These are phyloP conservation scores for Artibeus jamaicensis DNA, from an alignment of 2,797 vertebrate species.

Conservation along the genomic window DNA sequence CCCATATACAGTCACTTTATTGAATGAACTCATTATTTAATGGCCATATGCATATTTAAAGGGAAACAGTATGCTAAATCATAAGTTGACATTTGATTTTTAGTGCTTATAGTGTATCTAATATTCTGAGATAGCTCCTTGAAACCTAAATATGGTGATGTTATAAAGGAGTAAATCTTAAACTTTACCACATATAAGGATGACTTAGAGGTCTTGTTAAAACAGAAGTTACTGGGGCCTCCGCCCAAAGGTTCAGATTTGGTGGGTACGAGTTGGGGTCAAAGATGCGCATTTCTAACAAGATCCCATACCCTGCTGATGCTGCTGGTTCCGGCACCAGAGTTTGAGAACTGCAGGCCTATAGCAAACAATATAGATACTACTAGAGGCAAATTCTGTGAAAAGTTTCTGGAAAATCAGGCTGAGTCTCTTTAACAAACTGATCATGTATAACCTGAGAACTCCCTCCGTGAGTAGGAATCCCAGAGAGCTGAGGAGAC, in stretches of 20 bases:
- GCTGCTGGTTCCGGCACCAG: background rate
- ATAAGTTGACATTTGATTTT: background rate
- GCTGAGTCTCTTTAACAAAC: background rate
- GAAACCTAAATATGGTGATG: background rate
- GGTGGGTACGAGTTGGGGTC: background rate
- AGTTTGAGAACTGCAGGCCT: background rate
- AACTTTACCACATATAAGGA: background rate
- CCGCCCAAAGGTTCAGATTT: background rate
- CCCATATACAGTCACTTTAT: background rate
- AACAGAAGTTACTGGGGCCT: background rate
- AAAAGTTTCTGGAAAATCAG: background rate
- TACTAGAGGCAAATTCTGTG: background rate
- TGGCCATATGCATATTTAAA: background rate
- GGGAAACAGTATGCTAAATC: background rate
- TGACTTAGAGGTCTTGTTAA: background rate
- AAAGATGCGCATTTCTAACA: background rate
- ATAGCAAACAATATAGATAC: background rate
- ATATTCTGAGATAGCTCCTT: background rate
- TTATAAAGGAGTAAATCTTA: background rate
- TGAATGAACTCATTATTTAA: background rate
- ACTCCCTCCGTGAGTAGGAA: background rate
- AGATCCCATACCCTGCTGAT: background rate
- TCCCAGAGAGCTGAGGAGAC: background rate
- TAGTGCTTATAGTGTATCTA: background rate
- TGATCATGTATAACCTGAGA: background rate